Conservation (phyloP, 2,888 invertebrate species). For the Hemicrepidius hirtus region DNA sequence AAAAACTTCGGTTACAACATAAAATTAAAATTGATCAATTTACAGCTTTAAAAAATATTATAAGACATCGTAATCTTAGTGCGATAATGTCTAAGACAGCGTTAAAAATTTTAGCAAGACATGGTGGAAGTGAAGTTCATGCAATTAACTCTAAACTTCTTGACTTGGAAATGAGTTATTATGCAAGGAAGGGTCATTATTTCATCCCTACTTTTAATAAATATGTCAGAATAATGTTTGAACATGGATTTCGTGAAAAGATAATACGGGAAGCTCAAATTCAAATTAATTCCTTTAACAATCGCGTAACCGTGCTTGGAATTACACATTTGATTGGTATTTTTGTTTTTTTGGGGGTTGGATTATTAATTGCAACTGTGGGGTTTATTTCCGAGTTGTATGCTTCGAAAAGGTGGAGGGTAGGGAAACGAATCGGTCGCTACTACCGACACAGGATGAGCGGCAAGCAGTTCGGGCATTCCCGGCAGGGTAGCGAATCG, state of each 20-base stretch:
- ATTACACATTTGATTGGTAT: too few species aligned
- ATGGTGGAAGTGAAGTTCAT: neutral
- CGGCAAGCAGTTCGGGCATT: too few species aligned
- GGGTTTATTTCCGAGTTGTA: too few species aligned
- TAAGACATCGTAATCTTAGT: neutral
- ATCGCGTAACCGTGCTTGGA: too few species aligned
- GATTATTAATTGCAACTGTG: too few species aligned
- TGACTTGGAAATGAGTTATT: neutral
- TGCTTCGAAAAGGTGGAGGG: too few species aligned
- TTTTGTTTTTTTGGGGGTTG: too few species aligned
- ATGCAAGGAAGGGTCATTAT: neutral
- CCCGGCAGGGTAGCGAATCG: too few species aligned
- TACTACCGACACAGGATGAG: too few species aligned
- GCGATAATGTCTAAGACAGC: neutral
- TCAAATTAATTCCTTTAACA: too few species aligned
- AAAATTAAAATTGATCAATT: neutral
- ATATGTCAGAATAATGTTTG: neutral
- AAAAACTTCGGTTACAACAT: neutral
- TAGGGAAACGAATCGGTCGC: too few species aligned
- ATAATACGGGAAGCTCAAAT: neutral
- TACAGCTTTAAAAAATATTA: neutral
- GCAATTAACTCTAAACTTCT: neutral
- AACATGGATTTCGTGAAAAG: neutral
- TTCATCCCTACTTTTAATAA: constrained; percentile 7
- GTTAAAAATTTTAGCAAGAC: neutral